Percentiles rank a stretch among this genome's conserved stretches.
Conservation (phyloP, 2,113 vertebrate genomes). For the human region DNA sequence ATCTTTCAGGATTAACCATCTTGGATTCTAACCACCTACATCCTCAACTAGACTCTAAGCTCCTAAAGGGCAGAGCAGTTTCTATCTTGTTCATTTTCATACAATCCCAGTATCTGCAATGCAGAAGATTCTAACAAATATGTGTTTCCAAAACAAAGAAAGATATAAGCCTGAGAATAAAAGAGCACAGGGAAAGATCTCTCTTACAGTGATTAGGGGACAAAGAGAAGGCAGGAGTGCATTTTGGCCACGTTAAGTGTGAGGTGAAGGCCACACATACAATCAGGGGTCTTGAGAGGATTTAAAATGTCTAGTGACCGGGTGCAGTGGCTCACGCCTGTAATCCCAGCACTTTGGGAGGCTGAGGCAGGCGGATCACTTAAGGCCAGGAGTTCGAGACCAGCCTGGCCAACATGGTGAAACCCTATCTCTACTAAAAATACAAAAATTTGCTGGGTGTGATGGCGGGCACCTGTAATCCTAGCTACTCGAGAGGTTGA, state of each 20-base stretch:
- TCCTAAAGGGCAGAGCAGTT: not conserved
- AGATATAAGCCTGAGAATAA: not conserved
- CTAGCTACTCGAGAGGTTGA: too few species aligned
- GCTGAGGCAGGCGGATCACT: too few species aligned
- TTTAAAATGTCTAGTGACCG: not conserved
- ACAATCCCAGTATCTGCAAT: not conserved
- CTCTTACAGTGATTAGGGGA: not conserved
- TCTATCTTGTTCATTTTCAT: not conserved
- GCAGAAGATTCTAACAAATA: not conserved
- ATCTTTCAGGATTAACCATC: not conserved
- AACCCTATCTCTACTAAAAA: too few species aligned
- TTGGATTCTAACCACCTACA: not conserved
- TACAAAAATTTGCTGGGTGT: too few species aligned
- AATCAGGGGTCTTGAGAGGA: not conserved
- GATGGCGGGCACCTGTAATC: too few species aligned
- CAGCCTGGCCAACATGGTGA: too few species aligned
- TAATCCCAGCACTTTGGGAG: too few species aligned
- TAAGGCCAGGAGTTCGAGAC: too few species aligned
- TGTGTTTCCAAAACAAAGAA: not conserved
- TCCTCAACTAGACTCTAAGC: not conserved
- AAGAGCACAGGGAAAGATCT: not conserved
- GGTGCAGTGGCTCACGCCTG: too few species aligned
- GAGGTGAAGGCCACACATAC: not conserved
- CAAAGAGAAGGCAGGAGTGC: not conserved
- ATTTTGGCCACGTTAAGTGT: accelerated